Percentiles rank a stretch among this genome's conserved stretches.
Conservation (phyloP, 64 coral and sea anemone genomes). For the Montipora foliosa region DNA sequence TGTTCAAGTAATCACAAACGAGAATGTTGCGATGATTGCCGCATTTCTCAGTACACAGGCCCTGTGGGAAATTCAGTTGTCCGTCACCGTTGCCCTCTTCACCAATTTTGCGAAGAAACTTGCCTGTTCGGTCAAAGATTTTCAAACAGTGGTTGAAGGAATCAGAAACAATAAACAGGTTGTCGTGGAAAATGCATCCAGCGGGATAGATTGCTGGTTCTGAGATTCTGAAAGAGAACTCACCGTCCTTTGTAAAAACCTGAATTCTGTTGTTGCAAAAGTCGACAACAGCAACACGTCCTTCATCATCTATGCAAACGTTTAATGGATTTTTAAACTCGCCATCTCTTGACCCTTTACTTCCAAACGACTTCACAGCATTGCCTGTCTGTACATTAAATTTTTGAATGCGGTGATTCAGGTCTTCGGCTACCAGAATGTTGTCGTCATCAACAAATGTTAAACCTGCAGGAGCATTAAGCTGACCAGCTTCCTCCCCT, state of each 20-base stretch:
- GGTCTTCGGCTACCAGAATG: constrained; percentile 7
- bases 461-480: neutral
- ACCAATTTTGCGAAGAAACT: constrained; percentile 46
- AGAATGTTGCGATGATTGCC: constrained; percentile 22
- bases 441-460: constrained; percentile 30
- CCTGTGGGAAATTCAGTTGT: neutral
- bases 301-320: constrained; percentile 3
- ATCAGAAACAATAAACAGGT: constrained; percentile 54
- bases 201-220: neutral
- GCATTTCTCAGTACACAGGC: constrained; percentile 49
- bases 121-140: constrained; percentile 32
- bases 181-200: neutral
- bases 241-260: constrained; percentile 6
- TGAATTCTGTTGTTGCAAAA: neutral
- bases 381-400: constrained; percentile 3
- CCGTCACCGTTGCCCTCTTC: neutral
- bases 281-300: neutral
- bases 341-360: neutral
- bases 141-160: constrained; percentile 6
- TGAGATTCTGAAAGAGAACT: neutral
- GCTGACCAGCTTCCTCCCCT: neutral
- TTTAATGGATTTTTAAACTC: neutral
- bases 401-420: constrained; percentile 12
- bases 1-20: neutral
- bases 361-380: neutral